Conservation (phyloP, 1,140 invertebrate species). For the Acromyrmex echinatior region DNA sequence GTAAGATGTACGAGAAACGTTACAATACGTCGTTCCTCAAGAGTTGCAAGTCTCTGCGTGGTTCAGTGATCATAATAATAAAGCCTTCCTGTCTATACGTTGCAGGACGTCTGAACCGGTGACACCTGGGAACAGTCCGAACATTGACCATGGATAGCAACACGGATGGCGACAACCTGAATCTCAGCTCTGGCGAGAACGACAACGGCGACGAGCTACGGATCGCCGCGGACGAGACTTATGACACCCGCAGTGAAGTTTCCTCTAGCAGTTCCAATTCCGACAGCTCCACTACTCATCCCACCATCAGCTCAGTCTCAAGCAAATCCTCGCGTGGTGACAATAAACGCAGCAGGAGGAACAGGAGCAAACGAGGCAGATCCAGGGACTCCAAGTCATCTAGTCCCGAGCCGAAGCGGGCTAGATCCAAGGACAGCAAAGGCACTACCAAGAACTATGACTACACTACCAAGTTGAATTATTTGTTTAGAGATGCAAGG, state of each 20-base stretch:
- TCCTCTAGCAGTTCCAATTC: conserved; percentile 90
- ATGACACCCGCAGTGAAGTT: conserved; percentile 93
- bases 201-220: conserved; percentile 91
- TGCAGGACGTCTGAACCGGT: conserved; percentile 66
- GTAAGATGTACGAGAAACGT: conserved; percentile 74
- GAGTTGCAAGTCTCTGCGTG: conserved; percentile 33
- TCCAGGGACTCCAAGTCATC: conserved; percentile 85
- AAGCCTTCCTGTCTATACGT: conserved; percentile 73
- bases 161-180: conserved; percentile 90
- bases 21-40: conserved; percentile 70
- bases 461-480: conserved; percentile 96
- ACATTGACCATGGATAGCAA: conserved; percentile 80
- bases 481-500: conserved; percentile 97
- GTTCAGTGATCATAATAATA: conserved; percentile 64
- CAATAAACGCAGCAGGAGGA: conserved; percentile 86
- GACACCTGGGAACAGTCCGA: background rate
- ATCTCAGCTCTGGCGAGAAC: conserved; percentile 90
- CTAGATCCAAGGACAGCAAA: conserved; percentile 87
- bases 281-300: conserved; percentile 88
- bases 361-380: conserved; percentile 81
- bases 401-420: conserved; percentile 85
- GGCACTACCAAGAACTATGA: conserved; percentile 91
- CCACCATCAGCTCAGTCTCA: conserved; percentile 92
- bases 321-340: conserved; percentile 88
- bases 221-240: conserved; percentile 89